Base-by-base conservation (phyloP, 2,888 invertebrate genomes). In the Tetragonisca angustula region DNA sequence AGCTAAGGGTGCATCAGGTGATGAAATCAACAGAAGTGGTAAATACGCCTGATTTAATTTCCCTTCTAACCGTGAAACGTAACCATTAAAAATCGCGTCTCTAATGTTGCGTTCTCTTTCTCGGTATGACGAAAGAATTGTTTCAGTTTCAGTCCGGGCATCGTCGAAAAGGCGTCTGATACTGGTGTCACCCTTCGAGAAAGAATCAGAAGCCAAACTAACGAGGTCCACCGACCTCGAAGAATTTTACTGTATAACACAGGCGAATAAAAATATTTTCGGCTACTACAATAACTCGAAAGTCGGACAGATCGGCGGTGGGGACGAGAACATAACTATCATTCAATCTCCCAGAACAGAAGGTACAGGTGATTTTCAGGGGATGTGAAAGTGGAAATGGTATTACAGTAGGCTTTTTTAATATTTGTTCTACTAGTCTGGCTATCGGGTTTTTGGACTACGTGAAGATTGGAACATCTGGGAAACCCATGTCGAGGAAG, bases 1-100 rank as follows among this genome's bases (percentile, higher is more conserved):
- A 77, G 84, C 78, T 82, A 91, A 90, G 89, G 92, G 92, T 88
- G 92, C 93, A 88, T 92, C 93, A 87, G 91, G 89, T 52, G 91
- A 93, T 81, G 91, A 90, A 80, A 87, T 87, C 56, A 84, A 90
- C 72, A 84, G 87, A 76, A 89, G 74, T 83, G 92, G 93, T 93
- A 87, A 85, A 70, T 79, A 84, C 43, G 52, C 32, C 19, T 4
- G 15, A 32, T 19, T 19, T 19, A 6, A 24, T 50, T 27, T 43
- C 2, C 21, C 5, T 17, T 15, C 2, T 13, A 24, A 27, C 6
- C 15, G 11, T 21, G 4, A 56, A 11, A 56, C 9, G 3, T 15
- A 4, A 21, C 13, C 4, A 15, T 54, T 61, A 9, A 64, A 32
- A 61, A 32, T 64, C 2, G 2, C 19, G 0, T 2, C 21, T 32